A percentile compares a stretch with the other conserved stretches of the same genome.
phyloP scores from a whole-genome alignment of 1,140 invertebrate genomes.

The Drosophila sproati region DNA sequence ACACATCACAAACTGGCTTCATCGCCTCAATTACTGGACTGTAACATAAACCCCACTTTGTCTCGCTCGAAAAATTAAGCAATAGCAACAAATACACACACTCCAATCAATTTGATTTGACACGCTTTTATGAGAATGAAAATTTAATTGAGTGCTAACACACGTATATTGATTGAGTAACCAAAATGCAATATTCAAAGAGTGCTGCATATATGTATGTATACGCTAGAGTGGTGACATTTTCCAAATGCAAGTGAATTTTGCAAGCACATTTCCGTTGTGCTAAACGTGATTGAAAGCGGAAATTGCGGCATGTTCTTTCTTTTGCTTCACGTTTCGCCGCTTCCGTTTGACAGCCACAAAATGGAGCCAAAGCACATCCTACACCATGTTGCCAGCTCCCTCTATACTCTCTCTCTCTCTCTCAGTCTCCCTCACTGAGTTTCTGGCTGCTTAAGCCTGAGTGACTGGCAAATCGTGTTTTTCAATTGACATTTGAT shows the following conservation, averaged over 20 bases:
- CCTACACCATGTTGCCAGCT: background rate
- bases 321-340: constrained; percentile 30
- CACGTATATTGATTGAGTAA: constrained; percentile 27
- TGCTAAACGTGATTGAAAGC: constrained; percentile 74
- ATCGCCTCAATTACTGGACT: constrained; percentile 21
- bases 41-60: constrained; percentile 45
- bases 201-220: background rate
- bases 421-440: background rate
- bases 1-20: background rate
- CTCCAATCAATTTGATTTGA: constrained; percentile 71
- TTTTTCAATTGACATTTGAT: constrained; percentile 79
- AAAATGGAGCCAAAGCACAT: constrained; percentile 42
- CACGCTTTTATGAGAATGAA: constrained; percentile 56
- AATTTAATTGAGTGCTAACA: constrained; percentile 60
- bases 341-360: constrained; percentile 70
- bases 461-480: constrained; percentile 63
- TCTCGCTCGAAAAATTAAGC: constrained; percentile 10
- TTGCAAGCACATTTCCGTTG: constrained; percentile 65
- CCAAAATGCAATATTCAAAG: constrained; percentile 50
- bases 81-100: constrained; percentile 2
- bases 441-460: constrained; percentile 20
- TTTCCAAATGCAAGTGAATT: constrained; percentile 35
- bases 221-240: background rate
- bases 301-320: constrained; percentile 70
- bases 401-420: background rate